Conservation (phyloP, 2,113 vertebrate species). For the Cyphomyrus plagiostoma region DNA sequence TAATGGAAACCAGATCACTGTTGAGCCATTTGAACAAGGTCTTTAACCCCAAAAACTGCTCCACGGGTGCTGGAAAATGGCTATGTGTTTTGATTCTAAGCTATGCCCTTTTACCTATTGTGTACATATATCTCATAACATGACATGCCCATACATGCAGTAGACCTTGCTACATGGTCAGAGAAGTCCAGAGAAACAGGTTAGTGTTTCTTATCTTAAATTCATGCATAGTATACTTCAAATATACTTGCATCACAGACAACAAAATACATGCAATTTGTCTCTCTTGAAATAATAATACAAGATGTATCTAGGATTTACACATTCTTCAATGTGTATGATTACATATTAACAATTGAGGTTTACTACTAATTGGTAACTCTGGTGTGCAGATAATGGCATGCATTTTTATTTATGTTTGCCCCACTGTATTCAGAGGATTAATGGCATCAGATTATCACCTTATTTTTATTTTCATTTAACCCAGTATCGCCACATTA, state of each 20-base stretch:
- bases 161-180: not conserved
- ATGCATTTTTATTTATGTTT: not conserved
- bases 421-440: not conserved
- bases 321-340: not conserved
- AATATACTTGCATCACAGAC: not conserved
- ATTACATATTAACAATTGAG: not conserved
- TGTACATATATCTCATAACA: no score
- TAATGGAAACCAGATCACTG: no score
- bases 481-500: not conserved
- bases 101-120: no score
- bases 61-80: no score
- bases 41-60: no score
- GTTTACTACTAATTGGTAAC: not conserved
- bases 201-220: not conserved
- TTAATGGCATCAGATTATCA: not conserved
- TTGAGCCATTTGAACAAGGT: no score
- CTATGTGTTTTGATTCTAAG: no score
- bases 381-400: not conserved
- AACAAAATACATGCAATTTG: not conserved
- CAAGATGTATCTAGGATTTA: not conserved
- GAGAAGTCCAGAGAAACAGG: not conserved
- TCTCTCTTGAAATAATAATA: not conserved
- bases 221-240: not conserved
- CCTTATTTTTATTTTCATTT: not conserved
- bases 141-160: not conserved